phyloP scores from a whole-genome alignment of 2,113 vertebrate species.

The Sarotherodon lohbergeri region DNA sequence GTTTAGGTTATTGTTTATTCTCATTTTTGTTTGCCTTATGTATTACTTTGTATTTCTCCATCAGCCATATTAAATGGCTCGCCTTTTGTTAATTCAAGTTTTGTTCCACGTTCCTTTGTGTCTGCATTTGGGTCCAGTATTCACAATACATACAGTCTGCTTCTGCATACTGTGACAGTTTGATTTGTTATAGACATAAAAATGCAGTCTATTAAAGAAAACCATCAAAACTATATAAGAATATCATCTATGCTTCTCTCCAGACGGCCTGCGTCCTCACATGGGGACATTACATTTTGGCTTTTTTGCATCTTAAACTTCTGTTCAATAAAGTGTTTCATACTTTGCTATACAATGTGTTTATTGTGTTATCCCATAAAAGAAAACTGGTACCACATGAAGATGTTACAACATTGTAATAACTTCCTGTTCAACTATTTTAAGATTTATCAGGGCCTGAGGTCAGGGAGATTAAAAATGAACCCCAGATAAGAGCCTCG shows the following conservation, averaged over 20 bases:
- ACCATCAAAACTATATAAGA: not conserved
- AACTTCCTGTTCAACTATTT: fast-evolving
- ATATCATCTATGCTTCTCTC: not conserved
- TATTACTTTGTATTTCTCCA: not conserved
- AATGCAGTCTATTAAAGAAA: not conserved
- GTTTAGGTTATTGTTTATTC: not conserved
- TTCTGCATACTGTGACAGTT: not conserved
- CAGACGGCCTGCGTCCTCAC: not conserved
- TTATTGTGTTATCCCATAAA: not conserved
- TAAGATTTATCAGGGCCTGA: not conserved
- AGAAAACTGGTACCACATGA: not conserved
- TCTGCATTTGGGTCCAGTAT: not conserved
- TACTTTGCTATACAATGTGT: not conserved
- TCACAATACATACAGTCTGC: not conserved
- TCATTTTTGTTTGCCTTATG: not conserved
- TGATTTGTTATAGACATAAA: not conserved
- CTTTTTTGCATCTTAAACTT: not conserved
- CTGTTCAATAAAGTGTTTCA: not conserved
- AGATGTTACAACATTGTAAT: not conserved
- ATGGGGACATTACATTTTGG: not conserved
- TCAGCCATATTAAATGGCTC: fast-evolving
- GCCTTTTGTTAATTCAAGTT: not conserved
- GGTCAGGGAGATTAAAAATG: not conserved
- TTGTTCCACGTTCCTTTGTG: not conserved
- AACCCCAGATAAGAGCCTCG: not conserved